Base-by-base conservation (phyloP, 2,888 invertebrate genomes). In the Campaea margaritaria region DNA sequence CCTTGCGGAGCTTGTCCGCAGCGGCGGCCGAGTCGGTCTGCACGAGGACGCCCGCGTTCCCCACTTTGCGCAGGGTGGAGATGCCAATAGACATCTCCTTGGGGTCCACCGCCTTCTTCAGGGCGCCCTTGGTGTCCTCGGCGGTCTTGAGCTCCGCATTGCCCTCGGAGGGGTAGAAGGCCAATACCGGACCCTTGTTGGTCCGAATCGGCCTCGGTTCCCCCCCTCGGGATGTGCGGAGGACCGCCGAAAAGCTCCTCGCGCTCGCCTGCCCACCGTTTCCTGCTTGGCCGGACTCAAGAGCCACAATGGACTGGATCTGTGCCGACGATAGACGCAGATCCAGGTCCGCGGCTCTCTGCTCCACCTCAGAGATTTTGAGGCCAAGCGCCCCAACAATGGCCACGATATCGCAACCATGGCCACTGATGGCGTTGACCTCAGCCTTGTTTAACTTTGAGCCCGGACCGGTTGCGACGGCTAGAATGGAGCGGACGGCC, bases 11-110 rank as follows among this genome's bases (percentile, higher is more conserved):
- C 31, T 8, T 63, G 10, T 14, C 53, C 7, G 36, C 60, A 2
- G 13, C 58, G 5, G 13, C 55, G 9, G 27, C 55, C 5, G 14
- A 52, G 1, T 49, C 28, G 0, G 52, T 61, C 14, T 51, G 57
- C 0, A 57, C 44, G 0, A 60, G 34, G 0, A 62, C 34, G 0
- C 45, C 42, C 0, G 57, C 48, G 8, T 64, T 64, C 0, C 50
- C 46, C 0, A 65, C 56, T n/a, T n/a, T 7, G n/a, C n/a, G n/a
- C n/a, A n/a, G n/a, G n/a, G 31, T 43, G 3, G 27, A 11, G 0
- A 65, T 44, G 9, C 54, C 47, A 0, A 68, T 39, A 0, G 52
- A 51, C 0, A 62, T 57, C 11, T 34, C 28, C 0, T 39, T 21
- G 0, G 42, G 54, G 10, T 47, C 13, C 0, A 58, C 45, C 0